phyloP scores from a whole-genome alignment of 2,888 invertebrate species.

The Physocephala rufipes region DNA sequence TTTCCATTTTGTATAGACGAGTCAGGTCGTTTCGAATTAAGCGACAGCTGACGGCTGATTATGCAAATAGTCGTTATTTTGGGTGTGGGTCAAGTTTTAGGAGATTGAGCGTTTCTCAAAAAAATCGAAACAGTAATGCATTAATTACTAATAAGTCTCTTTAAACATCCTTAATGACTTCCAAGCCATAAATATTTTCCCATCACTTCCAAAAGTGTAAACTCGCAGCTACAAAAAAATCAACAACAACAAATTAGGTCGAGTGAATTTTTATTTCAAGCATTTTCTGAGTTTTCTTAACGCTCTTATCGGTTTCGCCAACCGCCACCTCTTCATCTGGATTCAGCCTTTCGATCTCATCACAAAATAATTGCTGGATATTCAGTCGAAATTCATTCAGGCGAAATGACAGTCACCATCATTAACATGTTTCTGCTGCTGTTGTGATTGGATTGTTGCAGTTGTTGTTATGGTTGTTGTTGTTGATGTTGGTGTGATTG shows the following conservation, averaged over 20 bases:
- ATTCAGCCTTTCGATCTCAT: background rate
- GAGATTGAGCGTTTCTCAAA: too few species aligned
- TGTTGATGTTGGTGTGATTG: too few species aligned
- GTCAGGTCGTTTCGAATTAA: too few species aligned
- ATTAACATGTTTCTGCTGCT: constrained; percentile 1
- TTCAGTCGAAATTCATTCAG: constrained; percentile 20
- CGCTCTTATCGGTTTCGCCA: background rate
- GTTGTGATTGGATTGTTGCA: background rate
- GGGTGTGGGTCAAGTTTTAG: too few species aligned
- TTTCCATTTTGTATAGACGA: too few species aligned
- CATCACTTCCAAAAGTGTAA: background rate
- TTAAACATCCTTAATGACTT: background rate
- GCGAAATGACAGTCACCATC: constrained; percentile 19
- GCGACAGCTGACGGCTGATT: too few species aligned
- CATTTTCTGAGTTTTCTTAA: background rate
- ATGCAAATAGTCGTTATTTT: too few species aligned
- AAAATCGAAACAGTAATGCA: too few species aligned
- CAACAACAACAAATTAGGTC: too few species aligned
- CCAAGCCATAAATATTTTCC: background rate
- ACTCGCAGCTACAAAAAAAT: too few species aligned
- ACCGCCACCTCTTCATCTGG: background rate
- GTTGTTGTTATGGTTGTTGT: too few species aligned
- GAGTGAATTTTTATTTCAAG: background rate
- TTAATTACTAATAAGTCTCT: too few species aligned
- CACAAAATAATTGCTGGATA: background rate